Conservation (phyloP, 2,113 vertebrate genomes). For the Amazona vittata region DNA sequence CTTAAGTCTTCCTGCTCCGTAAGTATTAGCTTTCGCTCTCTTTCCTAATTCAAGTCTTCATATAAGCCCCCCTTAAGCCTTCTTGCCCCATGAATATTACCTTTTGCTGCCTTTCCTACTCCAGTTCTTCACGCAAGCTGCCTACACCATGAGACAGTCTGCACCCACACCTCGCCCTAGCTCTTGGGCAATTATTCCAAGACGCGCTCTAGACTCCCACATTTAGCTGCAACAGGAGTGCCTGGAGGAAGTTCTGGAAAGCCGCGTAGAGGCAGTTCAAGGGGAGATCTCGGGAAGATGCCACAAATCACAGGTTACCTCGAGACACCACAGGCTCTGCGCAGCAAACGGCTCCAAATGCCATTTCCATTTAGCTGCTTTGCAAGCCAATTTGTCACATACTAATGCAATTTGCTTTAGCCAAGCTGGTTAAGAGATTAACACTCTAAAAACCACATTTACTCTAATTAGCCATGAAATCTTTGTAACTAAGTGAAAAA, state of each 20-base stretch:
- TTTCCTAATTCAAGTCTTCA: not conserved
- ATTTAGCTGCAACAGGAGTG: slow-evolving; percentile 10
- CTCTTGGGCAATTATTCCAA: not conserved
- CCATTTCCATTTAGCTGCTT: slow-evolving; percentile 50
- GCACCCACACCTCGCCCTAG: not conserved
- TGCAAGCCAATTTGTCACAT: slow-evolving; percentile 59
- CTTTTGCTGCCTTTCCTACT: not conserved
- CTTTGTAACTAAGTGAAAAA: slow-evolving; percentile 82
- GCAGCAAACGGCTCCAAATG: slow-evolving; percentile 14
- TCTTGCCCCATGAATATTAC: not conserved
- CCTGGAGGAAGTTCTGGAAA: slow-evolving; percentile 43
- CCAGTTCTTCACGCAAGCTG: not conserved
- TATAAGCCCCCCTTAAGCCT: not conserved
- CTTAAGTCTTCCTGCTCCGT: not conserved
- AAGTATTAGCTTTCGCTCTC: not conserved
- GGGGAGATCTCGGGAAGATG: not conserved
- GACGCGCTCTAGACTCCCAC: not conserved
- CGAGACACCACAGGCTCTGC: not conserved
- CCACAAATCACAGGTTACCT: slow-evolving; percentile 5
- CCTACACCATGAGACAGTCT: not conserved
- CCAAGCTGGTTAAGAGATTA: slow-evolving; percentile 75
- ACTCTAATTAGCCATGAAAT: slow-evolving; percentile 81
- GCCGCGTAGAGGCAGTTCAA: not conserved
- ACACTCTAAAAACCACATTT: slow-evolving; percentile 78
- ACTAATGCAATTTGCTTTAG: slow-evolving; percentile 55